Percentiles rank a stretch among this genome's conserved stretches.
Evolutionary conservation across 2,888 invertebrate genomes (phyloP).

Genomic region (Oscheius myriophilus): DNA sequence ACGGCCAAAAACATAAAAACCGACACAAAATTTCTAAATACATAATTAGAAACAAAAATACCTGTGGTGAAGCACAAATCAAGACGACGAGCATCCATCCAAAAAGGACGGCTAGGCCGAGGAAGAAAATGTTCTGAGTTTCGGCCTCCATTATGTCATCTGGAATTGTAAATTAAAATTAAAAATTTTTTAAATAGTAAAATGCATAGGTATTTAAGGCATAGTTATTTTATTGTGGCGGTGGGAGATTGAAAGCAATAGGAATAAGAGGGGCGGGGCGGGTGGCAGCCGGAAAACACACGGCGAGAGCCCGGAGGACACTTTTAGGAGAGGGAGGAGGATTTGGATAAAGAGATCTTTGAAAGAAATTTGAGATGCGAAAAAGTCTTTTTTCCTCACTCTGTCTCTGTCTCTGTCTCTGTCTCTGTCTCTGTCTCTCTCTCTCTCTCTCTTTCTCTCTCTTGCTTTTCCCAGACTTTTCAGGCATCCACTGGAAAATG

Average conservation of each 20-base stretch:
- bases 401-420: too few species aligned
- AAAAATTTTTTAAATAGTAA: not conserved
- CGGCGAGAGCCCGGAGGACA: not conserved
- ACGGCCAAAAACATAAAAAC: too few species aligned
- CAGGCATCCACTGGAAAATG: too few species aligned
- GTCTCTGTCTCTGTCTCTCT: too few species aligned
- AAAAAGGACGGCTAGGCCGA: constrained; percentile 64
- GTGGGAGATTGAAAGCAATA: constrained; percentile 8
- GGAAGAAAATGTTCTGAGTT: constrained; percentile 56
- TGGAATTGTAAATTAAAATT: not conserved
- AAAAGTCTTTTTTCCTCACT: too few species aligned
- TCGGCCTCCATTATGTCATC: constrained; percentile 34
- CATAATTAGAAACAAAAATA: constrained; percentile 26
- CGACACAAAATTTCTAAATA: too few species aligned
- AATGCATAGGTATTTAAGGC: not conserved
- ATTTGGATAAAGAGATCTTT: too few species aligned
- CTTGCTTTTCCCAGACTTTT: too few species aligned
- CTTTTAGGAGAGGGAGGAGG: too few species aligned
- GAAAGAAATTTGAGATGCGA: too few species aligned
- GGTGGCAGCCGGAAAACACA: not conserved
- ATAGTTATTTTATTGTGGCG: constrained; percentile 2
- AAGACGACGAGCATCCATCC: constrained; percentile 67
- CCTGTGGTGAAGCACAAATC: constrained; percentile 68
- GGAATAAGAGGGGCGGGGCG: constrained; percentile 8
- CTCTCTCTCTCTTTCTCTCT: too few species aligned